Base-by-base conservation (phyloP, 2,797 vertebrate species). In the Argentina silus region DNA sequence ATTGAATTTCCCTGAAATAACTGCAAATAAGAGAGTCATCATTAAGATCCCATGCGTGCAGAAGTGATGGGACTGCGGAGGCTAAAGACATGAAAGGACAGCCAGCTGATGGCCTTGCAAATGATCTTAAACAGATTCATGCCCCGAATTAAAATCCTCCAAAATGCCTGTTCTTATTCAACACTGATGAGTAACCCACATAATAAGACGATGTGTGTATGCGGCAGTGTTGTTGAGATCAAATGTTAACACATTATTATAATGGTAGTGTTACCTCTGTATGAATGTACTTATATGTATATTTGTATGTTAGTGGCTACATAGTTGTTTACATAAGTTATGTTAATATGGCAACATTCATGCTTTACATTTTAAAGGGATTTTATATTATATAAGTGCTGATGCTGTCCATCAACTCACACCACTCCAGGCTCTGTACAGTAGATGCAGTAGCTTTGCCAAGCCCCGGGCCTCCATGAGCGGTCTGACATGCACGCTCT, bases 11-110 rank as follows among this genome's bases (percentile, higher is more conserved):
- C 91, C 89, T 88, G 88, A 92, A 93, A 91, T 89, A 92, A 92
- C 93, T 91, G 89, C 90, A 92, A 94, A 93, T 93, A 91, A 91
- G 88, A 89, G 89, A 85, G 87, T 80, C 87, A 72, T 92, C 90
- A 91, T 93, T 91, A 91, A 91, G 87, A 88, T 87, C 89, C 80
- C 80, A 78, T 87, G 0, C 60, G 86, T 82, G 85, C 81, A 75
- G 79, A 77, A 84, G 81, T 77, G 88, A 88, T 85, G 83, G 84
- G 86, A 88, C 90, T 78, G 88, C 85, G 79, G 85, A 90, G 87
- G 86, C 83, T 86, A 79, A 55, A 77, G 78, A 86, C 80, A 81
- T 89, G 86, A 92, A 91, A 91, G 91, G 87, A 91, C 87, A 89
- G 86, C 74, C 81, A 85, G 89, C 85, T 88, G 90, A 87, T 85